phyloP scores from a whole-genome alignment of 1,140 invertebrate genomes.

The Drosophila yakuba region DNA sequence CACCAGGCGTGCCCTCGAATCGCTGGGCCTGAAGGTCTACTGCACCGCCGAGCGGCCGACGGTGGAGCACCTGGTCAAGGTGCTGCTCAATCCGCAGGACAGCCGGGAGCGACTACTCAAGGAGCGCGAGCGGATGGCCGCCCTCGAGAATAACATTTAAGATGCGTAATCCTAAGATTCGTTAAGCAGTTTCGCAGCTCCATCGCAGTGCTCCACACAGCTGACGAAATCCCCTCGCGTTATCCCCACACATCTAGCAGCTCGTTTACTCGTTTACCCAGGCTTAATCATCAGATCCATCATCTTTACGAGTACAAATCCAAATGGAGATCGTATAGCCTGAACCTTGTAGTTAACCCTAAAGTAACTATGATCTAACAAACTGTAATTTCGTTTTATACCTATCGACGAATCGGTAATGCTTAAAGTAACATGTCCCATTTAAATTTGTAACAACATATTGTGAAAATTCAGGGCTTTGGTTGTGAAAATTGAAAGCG shows the following conservation, averaged over 20 bases:
- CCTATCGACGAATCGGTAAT: too few species aligned
- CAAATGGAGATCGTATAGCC: background rate
- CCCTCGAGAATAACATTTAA: slow-evolving; percentile 35
- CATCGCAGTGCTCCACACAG: background rate
- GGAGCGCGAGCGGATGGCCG: slow-evolving; percentile 37
- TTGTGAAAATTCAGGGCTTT: too few species aligned
- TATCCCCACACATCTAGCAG: background rate
- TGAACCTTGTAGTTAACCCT: background rate
- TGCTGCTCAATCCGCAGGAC: slow-evolving; percentile 76
- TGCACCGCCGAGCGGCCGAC: slow-evolving; percentile 83
- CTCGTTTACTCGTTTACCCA: too few species aligned
- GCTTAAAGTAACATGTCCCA: too few species aligned
- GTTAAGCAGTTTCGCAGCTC: background rate
- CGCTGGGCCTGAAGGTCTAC: slow-evolving; percentile 64
- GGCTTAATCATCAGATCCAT: background rate
- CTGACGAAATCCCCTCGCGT: too few species aligned
- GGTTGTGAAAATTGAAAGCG: too few species aligned
- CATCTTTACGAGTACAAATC: background rate
- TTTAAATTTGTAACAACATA: too few species aligned
- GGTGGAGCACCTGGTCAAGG: slow-evolving; percentile 82
- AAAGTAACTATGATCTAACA: too few species aligned
- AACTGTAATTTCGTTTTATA: too few species aligned
- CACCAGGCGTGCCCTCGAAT: slow-evolving; percentile 74
- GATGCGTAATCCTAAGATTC: slow-evolving; percentile 6
- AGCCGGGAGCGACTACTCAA: slow-evolving; percentile 64